These are phyloP conservation scores for Equus quagga DNA, from an alignment of 2,113 vertebrate genomes.

Conservation along the genomic window DNA sequence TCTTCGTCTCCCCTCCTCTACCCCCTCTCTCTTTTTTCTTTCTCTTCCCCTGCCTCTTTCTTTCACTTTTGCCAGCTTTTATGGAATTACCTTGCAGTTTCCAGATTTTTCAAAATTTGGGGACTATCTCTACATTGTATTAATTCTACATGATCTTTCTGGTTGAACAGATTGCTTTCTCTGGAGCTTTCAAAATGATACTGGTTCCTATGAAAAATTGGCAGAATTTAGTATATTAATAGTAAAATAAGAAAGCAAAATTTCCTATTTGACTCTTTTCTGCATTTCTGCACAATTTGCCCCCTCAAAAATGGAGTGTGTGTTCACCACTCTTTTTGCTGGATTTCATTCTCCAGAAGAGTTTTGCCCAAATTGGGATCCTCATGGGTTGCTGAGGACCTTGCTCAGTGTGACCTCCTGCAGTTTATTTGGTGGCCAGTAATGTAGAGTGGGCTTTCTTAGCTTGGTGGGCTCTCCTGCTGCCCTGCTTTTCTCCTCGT, in stretches of 20 bases:
- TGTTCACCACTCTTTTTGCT: background rate
- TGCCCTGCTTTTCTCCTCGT: background rate
- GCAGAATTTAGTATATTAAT: background rate
- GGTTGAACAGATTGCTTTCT: background rate
- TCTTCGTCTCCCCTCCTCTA: background rate
- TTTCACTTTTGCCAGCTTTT: background rate
- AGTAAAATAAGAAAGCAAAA: background rate
- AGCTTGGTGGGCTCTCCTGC: background rate
- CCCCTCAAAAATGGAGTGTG: background rate
- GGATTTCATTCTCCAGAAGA: background rate
- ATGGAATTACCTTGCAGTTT: background rate
- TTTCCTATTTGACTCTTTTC: background rate
- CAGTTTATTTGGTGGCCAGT: background rate
- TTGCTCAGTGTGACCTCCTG: background rate
- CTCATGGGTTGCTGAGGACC: accelerated
- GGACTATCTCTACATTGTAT: background rate
- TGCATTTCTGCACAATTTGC: background rate
- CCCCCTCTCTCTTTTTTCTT: background rate
- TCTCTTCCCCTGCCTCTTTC: background rate
- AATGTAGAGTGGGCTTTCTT: background rate
- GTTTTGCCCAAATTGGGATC: background rate
- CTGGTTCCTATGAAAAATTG: background rate
- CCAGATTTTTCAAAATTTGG: background rate
- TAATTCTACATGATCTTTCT: background rate
- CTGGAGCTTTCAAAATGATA: background rate